A percentile compares a stretch with the other conserved stretches of the same genome.
phyloP scores from a whole-genome alignment of 1,140 invertebrate species.

The Colletes gigas region DNA sequence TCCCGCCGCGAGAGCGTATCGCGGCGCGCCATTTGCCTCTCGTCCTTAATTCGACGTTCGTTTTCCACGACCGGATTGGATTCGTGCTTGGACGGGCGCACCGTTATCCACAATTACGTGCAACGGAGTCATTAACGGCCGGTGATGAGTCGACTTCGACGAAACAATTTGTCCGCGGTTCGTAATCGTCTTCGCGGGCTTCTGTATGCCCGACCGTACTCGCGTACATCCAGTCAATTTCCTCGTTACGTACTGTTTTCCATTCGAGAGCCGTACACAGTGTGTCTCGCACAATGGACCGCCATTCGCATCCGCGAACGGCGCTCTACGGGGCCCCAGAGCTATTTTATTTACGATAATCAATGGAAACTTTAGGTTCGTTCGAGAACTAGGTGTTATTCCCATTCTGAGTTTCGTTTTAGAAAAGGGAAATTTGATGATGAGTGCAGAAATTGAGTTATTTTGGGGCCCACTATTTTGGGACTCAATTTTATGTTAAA shows the following conservation, averaged over 20 bases:
- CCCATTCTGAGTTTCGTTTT: too few relatives aligned
- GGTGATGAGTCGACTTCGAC: neutral
- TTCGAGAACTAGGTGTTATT: too few relatives aligned
- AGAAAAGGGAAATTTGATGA: too few relatives aligned
- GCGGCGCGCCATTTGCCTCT: neutral
- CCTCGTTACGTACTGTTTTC: neutral
- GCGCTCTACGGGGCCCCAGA: too few relatives aligned
- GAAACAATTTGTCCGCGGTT: conserved; percentile 4
- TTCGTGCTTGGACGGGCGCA: neutral
- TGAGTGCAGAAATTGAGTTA: too few relatives aligned
- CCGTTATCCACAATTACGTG: neutral
- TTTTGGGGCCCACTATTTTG: too few relatives aligned
- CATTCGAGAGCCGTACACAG: neutral
- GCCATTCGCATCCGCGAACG: too few relatives aligned
- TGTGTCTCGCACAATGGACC: conserved; percentile 16
- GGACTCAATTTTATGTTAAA: too few relatives aligned
- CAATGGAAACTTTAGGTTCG: too few relatives aligned
- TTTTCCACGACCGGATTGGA: neutral
- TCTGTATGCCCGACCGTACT: neutral
- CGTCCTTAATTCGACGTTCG: too few relatives aligned
- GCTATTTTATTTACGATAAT: too few relatives aligned
- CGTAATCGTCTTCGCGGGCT: neutral
- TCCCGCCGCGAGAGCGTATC: neutral
- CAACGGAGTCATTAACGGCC: conserved; percentile 1
- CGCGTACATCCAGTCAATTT: conserved; percentile 7